These are phyloP conservation scores for Aporrectodea caliginosa DNA, from an alignment of 1,140 invertebrate species.

Conservation along the genomic window DNA sequence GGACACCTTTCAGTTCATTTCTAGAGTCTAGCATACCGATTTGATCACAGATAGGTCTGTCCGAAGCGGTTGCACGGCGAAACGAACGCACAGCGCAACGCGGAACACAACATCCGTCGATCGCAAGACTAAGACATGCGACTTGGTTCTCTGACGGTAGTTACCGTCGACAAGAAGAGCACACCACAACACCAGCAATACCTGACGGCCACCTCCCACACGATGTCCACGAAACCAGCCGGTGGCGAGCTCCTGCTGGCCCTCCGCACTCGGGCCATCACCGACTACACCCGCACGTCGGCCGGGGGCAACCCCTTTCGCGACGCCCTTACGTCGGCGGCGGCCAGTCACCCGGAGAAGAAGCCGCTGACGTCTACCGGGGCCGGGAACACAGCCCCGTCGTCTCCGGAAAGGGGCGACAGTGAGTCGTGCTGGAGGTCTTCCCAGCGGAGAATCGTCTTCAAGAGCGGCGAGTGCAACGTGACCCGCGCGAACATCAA, in stretches of 20 bases:
- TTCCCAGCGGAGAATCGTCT: slow-evolving; percentile 63
- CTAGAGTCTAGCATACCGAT: no score
- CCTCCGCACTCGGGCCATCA: not conserved
- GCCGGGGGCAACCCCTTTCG: not conserved
- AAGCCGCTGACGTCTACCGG: not conserved
- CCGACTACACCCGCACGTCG: not conserved
- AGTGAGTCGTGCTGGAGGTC: slow-evolving; percentile 35
- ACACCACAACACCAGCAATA: not conserved
- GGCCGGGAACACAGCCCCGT: not conserved
- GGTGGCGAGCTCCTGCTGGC: not conserved
- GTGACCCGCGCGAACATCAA: slow-evolving; percentile 86
- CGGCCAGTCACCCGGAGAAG: not conserved
- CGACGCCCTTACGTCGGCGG: not conserved
- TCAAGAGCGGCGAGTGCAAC: slow-evolving; percentile 91
- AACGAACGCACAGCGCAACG: no score
- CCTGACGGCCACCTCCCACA: not conserved
- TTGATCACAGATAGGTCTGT: no score
- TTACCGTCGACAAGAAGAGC: not conserved
- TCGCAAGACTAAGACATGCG: not conserved
- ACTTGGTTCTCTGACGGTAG: not conserved
- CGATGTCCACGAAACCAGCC: not conserved
- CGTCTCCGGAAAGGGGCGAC: not conserved
- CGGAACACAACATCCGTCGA: no score
- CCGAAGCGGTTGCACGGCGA: no score
- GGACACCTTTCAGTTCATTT: no score